A percentile compares a stretch with the other conserved stretches of the same genome.
Evolutionary conservation across 2,113 vertebrate species (phyloP).

Genomic region (Cyanocitta stelleri): DNA sequence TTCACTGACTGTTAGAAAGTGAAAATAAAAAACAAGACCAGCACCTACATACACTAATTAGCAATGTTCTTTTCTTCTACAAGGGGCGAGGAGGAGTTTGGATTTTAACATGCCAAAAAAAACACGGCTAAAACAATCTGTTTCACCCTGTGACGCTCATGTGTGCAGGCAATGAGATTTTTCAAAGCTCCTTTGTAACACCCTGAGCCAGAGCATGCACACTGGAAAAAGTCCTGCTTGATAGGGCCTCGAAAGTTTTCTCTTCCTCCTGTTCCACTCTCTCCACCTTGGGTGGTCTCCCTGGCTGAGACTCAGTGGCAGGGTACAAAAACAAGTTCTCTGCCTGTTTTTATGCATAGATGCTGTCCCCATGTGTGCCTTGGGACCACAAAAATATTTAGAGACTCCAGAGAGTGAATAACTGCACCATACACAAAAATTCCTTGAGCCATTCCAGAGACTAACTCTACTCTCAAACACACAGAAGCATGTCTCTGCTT

Average conservation of each 20-base stretch:
- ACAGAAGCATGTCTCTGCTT: neutral
- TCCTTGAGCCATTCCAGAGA: rapidly evolving
- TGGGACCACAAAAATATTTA: neutral
- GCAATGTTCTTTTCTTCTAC: neutral
- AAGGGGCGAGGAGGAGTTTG: neutral
- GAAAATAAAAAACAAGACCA: neutral
- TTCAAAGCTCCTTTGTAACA: neutral
- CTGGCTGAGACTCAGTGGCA: neutral
- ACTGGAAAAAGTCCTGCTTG: neutral
- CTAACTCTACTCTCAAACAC: neutral
- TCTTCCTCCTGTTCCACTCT: neutral
- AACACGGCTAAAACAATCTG: neutral
- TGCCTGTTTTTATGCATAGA: neutral
- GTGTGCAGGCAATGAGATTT: neutral
- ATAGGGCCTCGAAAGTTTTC: neutral
- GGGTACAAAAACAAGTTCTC: neutral
- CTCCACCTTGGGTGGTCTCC: neutral
- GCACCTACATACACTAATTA: neutral
- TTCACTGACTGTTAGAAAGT: neutral
- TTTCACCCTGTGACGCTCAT: neutral
- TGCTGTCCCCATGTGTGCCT: neutral
- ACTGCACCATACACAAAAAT: neutral
- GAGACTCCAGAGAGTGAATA: neutral
- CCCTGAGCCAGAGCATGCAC: rapidly evolving
- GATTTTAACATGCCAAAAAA: neutral